Evolutionary conservation across 2,888 invertebrate species (phyloP).

Genomic region (Rutpela maculata): DNA sequence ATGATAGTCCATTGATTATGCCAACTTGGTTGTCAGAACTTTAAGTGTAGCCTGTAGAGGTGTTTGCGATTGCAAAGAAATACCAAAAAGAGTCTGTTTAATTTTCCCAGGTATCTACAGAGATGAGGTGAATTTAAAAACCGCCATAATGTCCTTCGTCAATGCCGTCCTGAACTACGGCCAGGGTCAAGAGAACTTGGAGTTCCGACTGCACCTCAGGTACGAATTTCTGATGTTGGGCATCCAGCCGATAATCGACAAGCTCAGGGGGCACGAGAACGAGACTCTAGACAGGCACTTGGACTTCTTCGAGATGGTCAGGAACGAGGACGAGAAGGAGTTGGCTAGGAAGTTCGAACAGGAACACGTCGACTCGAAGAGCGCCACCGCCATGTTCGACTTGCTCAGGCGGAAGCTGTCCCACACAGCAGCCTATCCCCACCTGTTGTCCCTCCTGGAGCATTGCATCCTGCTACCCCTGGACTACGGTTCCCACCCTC

Average conservation of each 20-base stretch:
- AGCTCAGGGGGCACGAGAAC: constrained; percentile 93
- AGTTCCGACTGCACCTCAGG: constrained; percentile 94
- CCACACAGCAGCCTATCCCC: constrained; percentile 95
- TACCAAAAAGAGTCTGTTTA: not conserved
- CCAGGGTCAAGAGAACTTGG: constrained; percentile 95
- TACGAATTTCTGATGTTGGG: constrained; percentile 98
- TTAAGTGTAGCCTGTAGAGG: no score
- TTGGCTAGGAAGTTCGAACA: constrained; percentile 92
- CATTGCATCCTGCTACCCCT: constrained; percentile 91
- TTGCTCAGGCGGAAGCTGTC: constrained; percentile 90
- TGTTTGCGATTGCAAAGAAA: no score
- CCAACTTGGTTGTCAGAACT: not conserved
- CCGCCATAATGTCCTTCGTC: constrained; percentile 98
- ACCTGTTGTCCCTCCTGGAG: constrained; percentile 91
- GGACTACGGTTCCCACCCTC: constrained; percentile 90
- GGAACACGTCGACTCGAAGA: constrained; percentile 95
- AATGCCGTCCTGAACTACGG: constrained; percentile 98
- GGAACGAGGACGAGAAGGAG: constrained; percentile 97
- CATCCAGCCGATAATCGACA: constrained; percentile 96
- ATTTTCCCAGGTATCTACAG: constrained; percentile 85
- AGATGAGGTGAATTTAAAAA: constrained; percentile 95
- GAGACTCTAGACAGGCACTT: constrained; percentile 96
- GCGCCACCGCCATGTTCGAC: constrained; percentile 95
- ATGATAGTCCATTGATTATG: no score
- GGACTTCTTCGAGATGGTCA: constrained; percentile 99